phyloP scores from a whole-genome alignment of 2,888 invertebrate genomes.

The Deilephila elpenor region DNA sequence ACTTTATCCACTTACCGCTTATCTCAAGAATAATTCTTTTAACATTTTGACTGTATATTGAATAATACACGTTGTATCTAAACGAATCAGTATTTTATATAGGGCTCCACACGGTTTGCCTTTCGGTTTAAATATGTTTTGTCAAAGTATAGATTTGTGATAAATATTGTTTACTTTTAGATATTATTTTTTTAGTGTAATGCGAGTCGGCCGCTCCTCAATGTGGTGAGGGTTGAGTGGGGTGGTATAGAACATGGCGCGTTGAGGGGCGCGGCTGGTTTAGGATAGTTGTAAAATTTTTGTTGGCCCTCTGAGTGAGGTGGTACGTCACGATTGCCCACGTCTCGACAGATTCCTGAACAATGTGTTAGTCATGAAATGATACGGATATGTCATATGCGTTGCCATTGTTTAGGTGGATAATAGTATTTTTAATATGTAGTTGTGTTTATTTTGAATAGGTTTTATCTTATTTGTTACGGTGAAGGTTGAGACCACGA shows the following conservation, averaged over 20 bases:
- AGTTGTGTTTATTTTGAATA: conserved; percentile 62
- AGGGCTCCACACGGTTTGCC: conserved; percentile 42
- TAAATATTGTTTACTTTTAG: conserved; percentile 74
- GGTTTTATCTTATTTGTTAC: conserved; percentile 64
- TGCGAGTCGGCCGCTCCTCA: conserved; percentile 15
- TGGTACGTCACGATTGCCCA: background rate
- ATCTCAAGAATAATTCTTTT: conserved; percentile 38
- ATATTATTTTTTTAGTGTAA: conserved; percentile 53
- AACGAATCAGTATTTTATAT: conserved; percentile 57
- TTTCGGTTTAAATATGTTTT: conserved; percentile 49
- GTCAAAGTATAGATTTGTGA: conserved; percentile 60
- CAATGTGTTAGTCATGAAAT: conserved; percentile 73
- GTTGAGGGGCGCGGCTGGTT: conserved; percentile 9
- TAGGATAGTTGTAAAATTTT: conserved; percentile 15
- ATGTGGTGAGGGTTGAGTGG: background rate
- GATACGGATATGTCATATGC: conserved; percentile 72
- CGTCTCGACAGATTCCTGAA: conserved; percentile 53
- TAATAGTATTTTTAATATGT: conserved; percentile 58
- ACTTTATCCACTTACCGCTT: conserved; percentile 30
- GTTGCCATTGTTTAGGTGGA: conserved; percentile 80
- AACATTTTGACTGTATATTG: conserved; percentile 39
- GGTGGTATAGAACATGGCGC: background rate
- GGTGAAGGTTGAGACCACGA: conserved; percentile 52
- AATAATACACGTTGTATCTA: conserved; percentile 36
- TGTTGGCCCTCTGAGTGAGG: conserved; percentile 25